These are phyloP conservation scores for Sarcophaga caerulescens DNA, from an alignment of 2,888 invertebrate genomes.

Conservation along the genomic window DNA sequence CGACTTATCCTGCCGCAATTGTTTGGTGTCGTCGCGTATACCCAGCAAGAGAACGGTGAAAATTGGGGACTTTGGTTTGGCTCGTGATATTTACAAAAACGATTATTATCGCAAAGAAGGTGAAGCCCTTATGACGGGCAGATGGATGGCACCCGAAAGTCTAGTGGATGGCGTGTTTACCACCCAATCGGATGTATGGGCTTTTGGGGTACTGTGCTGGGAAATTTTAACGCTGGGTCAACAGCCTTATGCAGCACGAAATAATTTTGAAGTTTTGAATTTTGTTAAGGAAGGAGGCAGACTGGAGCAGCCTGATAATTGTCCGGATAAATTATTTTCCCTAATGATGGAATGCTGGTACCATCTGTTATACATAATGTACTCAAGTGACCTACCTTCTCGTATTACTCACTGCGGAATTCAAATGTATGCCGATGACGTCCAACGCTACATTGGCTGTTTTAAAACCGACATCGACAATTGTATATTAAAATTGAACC, in stretches of 20 bases:
- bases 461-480: too few relatives aligned
- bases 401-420: too few relatives aligned
- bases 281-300: slow-evolving; percentile 85
- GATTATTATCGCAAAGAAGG: slow-evolving; percentile 98
- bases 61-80: slow-evolving; percentile 97
- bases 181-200: slow-evolving; percentile 98
- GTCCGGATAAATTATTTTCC: too few relatives aligned
- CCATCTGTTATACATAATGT: too few relatives aligned
- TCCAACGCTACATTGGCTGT: too few relatives aligned
- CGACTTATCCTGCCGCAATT: slow-evolving; percentile 97
- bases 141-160: slow-evolving; percentile 99
- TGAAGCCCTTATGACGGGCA: slow-evolving; percentile 93
- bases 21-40: slow-evolving; percentile 90
- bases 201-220: slow-evolving; percentile 96
- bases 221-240: slow-evolving; percentile 98
- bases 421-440: too few relatives aligned
- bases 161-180: slow-evolving; percentile 97
- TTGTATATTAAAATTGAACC: too few relatives aligned
- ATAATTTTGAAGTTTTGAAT: slow-evolving; percentile 94
- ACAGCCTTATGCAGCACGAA: slow-evolving; percentile 97
- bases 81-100: slow-evolving; percentile 97
- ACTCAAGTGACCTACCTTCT: too few relatives aligned
- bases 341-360: too few relatives aligned
- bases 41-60: slow-evolving; percentile 85
- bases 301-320: slow-evolving; percentile 82